Percentiles rank a stretch among this genome's conserved stretches.
These are phyloP conservation scores for Catocala nupta DNA, from an alignment of 2,888 invertebrate genomes.

Conservation along the genomic window DNA sequence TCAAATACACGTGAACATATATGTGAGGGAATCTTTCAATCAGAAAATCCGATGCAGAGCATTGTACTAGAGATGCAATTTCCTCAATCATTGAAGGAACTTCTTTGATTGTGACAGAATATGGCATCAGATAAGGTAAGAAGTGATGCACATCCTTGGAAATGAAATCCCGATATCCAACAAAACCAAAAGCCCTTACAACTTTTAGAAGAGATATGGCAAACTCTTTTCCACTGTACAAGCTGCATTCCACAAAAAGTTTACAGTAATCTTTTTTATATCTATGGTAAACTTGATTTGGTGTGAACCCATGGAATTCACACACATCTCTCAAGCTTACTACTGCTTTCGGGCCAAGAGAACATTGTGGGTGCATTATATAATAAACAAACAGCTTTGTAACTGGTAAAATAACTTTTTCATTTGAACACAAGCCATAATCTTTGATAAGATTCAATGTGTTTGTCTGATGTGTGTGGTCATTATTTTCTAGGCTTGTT, in stretches of 20 bases:
- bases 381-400: conserved; percentile 88
- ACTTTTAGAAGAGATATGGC: conserved; percentile 88
- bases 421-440: conserved; percentile 75
- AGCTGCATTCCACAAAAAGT: conserved; percentile 88
- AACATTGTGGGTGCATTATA: conserved; percentile 89
- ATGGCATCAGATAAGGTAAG: conserved; percentile 88
- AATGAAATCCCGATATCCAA: conserved; percentile 90
- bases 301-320: conserved; percentile 82
- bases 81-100: conserved; percentile 89
- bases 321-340: conserved; percentile 87
- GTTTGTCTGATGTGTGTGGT: conserved; percentile 85
- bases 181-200: conserved; percentile 90
- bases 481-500: conserved; percentile 81
- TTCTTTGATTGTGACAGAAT: conserved; percentile 86
- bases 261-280: conserved; percentile 89
- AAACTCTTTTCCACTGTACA: conserved; percentile 86
- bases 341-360: conserved; percentile 86
- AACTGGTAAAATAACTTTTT: conserved; percentile 75
- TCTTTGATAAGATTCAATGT: conserved; percentile 85
- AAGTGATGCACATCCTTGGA: conserved; percentile 90
- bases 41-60: conserved; percentile 88
- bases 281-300: conserved; percentile 88
- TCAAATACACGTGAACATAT: conserved; percentile 90
- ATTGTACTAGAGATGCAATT: conserved; percentile 87
- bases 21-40: conserved; percentile 90